Conservation (phyloP, 2,113 vertebrate genomes). For the Puffinus mauretanicus region DNA sequence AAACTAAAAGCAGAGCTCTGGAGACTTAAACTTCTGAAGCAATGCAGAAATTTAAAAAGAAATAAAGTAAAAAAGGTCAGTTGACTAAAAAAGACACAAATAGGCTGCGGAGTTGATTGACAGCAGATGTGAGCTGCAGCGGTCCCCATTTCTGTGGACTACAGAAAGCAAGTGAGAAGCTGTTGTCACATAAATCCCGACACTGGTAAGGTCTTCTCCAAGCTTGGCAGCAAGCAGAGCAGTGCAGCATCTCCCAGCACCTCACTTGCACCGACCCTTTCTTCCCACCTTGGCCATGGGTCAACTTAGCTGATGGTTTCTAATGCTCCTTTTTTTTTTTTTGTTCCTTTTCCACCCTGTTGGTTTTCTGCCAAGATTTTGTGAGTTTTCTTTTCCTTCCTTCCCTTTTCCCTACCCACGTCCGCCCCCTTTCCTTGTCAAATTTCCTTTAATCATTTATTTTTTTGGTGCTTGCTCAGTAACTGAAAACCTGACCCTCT, state of each 20-base stretch:
- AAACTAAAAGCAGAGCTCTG: neutral
- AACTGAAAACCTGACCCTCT: neutral
- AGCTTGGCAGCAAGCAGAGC: neutral
- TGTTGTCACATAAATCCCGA: neutral
- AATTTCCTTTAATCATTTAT: constrained; percentile 19
- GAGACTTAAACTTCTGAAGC: neutral
- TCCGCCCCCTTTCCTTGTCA: constrained; percentile 21
- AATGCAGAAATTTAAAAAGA: neutral
- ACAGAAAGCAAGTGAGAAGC: neutral
- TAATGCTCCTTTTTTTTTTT: neutral
- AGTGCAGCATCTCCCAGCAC: neutral
- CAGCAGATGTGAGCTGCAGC: neutral
- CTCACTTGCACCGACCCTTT: neutral
- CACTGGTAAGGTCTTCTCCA: neutral
- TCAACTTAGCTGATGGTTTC: neutral
- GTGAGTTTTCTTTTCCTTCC: neutral
- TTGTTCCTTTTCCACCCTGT: neutral
- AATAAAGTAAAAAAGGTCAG: neutral
- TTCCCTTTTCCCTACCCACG: neutral
- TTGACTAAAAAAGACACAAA: neutral
- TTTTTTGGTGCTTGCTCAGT: constrained; percentile 10
- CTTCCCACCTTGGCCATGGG: neutral
- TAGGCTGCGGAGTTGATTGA: neutral
- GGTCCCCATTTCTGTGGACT: neutral
- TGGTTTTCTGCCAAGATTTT: constrained; percentile 3